A percentile compares a stretch with the other conserved stretches of the same genome.
These are phyloP conservation scores for Dastarcus helophoroides DNA, from an alignment of 2,888 invertebrate species.

Conservation along the genomic window DNA sequence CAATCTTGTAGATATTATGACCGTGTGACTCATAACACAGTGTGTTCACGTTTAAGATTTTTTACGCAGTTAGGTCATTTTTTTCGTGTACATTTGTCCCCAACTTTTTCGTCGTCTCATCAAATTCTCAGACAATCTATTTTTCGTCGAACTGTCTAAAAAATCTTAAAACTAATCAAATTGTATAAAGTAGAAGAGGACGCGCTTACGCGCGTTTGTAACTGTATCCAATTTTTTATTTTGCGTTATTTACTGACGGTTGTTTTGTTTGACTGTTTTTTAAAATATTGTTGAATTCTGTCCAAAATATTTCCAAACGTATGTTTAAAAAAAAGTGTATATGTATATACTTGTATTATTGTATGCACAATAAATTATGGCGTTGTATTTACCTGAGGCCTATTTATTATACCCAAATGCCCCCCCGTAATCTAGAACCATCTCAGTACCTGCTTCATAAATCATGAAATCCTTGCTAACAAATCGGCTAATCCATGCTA, in stretches of 20 bases:
- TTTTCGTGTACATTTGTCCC: background rate
- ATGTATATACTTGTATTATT: conserved; percentile 42
- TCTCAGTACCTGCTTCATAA: no score
- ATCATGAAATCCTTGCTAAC: no score
- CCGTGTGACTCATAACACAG: conserved; percentile 25
- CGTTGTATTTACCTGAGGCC: conserved; percentile 31
- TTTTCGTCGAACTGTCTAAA: conserved; percentile 20
- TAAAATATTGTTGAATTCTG: conserved; percentile 39
- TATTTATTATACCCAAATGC: no score
- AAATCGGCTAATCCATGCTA: no score
- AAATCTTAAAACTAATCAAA: conserved; percentile 17
- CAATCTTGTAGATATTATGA: conserved; percentile 30
- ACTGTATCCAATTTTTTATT: conserved; percentile 26
- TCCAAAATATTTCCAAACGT: conserved; percentile 38
- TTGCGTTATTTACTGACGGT: conserved; percentile 27
- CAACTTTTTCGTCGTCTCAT: conserved; percentile 8
- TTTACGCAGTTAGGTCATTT: conserved; percentile 14
- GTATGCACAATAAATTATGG: conserved; percentile 42
- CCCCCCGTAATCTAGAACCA: no score
- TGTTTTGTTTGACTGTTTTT: conserved; percentile 36
- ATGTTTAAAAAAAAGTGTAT: conserved; percentile 40
- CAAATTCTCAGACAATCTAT: conserved; percentile 23
- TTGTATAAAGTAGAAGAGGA: conserved; percentile 15
- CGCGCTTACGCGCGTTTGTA: conserved; percentile 22
- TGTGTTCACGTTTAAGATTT: conserved; percentile 27